phyloP scores from a whole-genome alignment of 1,140 invertebrate species.

The Melipona quadrifasciata region DNA sequence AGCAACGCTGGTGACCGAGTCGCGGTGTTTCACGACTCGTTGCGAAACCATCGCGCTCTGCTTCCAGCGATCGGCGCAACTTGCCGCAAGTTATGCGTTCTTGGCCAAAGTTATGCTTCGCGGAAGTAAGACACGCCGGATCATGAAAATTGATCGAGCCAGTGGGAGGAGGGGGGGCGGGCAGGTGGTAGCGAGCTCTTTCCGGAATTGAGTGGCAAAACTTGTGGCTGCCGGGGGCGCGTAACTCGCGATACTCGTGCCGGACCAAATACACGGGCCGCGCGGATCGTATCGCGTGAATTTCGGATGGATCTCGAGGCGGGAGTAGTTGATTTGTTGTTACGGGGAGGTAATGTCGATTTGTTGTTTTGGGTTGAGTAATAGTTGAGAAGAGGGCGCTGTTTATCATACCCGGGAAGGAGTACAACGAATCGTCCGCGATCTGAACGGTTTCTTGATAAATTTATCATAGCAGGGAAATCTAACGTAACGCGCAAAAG shows the following conservation, averaged over 20 bases:
- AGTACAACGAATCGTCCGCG: background rate
- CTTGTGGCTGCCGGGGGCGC: constrained; percentile 12
- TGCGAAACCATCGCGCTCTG: background rate
- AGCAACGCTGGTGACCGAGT: constrained; percentile 13
- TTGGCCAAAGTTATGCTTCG: constrained; percentile 25
- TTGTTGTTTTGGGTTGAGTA: background rate
- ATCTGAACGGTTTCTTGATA: background rate
- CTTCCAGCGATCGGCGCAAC: background rate
- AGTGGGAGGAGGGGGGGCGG: background rate
- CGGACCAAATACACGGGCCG: background rate
- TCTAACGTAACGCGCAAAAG: background rate
- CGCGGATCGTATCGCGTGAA: background rate
- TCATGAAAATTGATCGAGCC: constrained; percentile 36
- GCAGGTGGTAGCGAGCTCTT: background rate
- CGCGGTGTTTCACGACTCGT: background rate
- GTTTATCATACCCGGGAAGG: background rate
- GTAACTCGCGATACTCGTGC: constrained; percentile 24
- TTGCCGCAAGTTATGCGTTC: constrained; percentile 51
- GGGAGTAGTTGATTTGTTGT: background rate
- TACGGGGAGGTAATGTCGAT: no score
- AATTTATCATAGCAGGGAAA: background rate
- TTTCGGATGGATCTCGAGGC: background rate
- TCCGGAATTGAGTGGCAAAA: constrained; percentile 32
- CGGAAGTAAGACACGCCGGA: background rate
- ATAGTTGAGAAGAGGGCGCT: background rate